phyloP scores from a whole-genome alignment of 2,797 vertebrate species.

The Megalops cyprinoides region DNA sequence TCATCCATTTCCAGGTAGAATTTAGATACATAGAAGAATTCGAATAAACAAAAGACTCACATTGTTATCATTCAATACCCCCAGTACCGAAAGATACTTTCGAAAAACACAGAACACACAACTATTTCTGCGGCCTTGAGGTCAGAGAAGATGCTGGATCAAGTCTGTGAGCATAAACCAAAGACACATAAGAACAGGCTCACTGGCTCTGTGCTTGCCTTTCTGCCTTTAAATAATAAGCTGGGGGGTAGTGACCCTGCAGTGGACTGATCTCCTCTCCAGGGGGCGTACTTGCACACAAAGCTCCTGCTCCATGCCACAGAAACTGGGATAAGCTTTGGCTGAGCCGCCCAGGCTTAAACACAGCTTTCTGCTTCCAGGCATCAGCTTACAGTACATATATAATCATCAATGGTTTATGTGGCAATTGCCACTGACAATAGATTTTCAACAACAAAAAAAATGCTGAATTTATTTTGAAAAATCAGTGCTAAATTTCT shows the following conservation, averaged over 20 bases:
- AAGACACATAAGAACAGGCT: background rate
- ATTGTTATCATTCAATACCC: too few species aligned
- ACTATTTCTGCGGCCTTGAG: background rate
- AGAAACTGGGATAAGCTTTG: background rate
- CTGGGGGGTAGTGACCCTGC: background rate
- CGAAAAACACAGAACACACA: too few species aligned
- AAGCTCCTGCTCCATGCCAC: background rate
- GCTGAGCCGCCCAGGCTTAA: background rate
- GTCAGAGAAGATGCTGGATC: background rate
- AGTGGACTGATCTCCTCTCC: constrained; percentile 8
- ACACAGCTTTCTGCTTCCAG: constrained; percentile 5
- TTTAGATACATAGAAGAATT: background rate
- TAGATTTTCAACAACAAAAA: background rate
- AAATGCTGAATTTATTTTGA: background rate
- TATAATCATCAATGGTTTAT: background rate
- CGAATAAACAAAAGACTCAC: too few species aligned
- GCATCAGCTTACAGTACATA: background rate
- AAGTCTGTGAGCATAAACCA: background rate
- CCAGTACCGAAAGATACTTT: too few species aligned
- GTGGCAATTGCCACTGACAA: background rate
- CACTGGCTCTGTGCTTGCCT: background rate
- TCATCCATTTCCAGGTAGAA: background rate
- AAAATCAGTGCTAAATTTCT: constrained; percentile 5
- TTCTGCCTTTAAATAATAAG: background rate
- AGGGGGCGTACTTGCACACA: constrained; percentile 24